Evolutionary conservation across 2,888 invertebrate genomes (phyloP), one percentile per base, ranked within the genome.

Genomic region (Scaeva pyrastri): DNA sequence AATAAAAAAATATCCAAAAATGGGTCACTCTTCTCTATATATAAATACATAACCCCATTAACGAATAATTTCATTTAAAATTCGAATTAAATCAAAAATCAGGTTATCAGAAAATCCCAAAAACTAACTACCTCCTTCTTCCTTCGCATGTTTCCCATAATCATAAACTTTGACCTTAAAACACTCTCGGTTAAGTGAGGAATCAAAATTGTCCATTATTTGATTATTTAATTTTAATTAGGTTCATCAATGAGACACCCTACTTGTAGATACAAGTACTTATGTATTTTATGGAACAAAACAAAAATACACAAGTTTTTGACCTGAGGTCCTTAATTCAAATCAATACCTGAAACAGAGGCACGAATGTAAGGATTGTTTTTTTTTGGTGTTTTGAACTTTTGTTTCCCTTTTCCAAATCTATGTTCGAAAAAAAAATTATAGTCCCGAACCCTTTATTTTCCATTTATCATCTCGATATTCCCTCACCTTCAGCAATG

Each of bases 391-490:
- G 11, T 58, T 58, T 21, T 60, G 14, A 60, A 39, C 39, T 60
- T 60, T 60, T 60, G 60, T 39, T 60, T 60, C 21, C 62, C 48
- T 31, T 43, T 45, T n/a, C n/a, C 36, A 26, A 68, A 55, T 16
- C 52, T 16, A 52, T 48, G 26, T 23, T 41, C 48, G 21, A 75
- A 43, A 43, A 45, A 64, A 48, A 45, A 16, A n/a, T n/a, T n/a
- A n/a, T 4, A 23, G 16, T 45, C 31, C 19, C 0, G 23, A 48
- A 66, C 31, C 70, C 74, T 70, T 74, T 71, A 48, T 74, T 64
- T 55, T 11, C 62, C 80, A 81, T 85, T 85, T 73, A 80, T 81
- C 80, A 85, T 80, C 41, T 68, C 62, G 68, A 76, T 70, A 72
- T 77, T 85, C 73, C 73, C 68, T 76, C 76, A 60, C 43, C 48